phyloP scores from a whole-genome alignment of 2,797 vertebrate genomes.

The Accipiter fasciatus region DNA sequence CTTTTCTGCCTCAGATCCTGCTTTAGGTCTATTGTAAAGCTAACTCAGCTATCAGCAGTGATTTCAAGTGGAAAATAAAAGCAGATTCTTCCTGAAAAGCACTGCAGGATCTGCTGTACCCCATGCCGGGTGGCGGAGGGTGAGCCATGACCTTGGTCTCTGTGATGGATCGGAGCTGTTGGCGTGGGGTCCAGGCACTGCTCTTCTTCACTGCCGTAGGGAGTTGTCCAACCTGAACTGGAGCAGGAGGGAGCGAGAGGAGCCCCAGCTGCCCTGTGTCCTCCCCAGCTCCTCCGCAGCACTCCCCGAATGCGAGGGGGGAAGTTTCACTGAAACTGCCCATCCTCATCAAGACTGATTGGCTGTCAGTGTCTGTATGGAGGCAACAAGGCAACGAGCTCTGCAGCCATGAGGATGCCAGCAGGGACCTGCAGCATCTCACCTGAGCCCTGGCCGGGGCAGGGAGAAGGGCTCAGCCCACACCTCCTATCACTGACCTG shows the following conservation, averaged over 20 bases:
- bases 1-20: neutral
- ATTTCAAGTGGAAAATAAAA: neutral
- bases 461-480: neutral
- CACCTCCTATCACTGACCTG: too few species aligned
- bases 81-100: neutral
- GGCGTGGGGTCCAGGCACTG: neutral
- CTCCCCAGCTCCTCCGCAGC: neutral
- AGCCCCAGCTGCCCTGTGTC: neutral
- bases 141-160: neutral
- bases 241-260: neutral
- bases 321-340: neutral
- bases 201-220: neutral
- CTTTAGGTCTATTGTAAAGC: neutral
- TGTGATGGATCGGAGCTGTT: neutral
- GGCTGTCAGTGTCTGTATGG: neutral
- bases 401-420: neutral
- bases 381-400: neutral
- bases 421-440: neutral
- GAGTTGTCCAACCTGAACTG: neutral
- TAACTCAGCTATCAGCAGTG: too few species aligned
- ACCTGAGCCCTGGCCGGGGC: neutral
- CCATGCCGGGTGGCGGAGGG: fast-evolving
- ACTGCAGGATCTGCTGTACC: neutral
- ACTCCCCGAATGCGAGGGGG: fast-evolving
- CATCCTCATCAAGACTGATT: neutral